Conservation (phyloP, 2,797 vertebrate genomes). For the Vipera ursinii region DNA sequence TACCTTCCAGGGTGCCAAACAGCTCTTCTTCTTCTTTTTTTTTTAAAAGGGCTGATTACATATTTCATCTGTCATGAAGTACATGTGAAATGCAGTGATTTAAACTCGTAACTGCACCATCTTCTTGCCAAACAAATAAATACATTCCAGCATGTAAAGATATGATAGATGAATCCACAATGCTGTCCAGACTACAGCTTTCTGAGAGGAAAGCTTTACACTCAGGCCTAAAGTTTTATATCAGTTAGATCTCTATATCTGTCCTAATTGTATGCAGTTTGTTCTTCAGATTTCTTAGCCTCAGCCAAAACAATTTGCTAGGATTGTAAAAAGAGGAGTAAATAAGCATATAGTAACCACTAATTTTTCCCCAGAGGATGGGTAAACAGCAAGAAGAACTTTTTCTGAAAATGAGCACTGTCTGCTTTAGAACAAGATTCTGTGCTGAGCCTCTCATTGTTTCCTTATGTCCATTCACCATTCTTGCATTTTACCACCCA, state of each 20-base stretch:
- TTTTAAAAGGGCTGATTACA: background rate
- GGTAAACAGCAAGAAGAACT: slow-evolving; percentile 36
- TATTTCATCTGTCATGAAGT: background rate
- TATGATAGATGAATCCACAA: slow-evolving; percentile 13
- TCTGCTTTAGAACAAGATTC: slow-evolving; percentile 1
- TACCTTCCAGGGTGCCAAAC: background rate
- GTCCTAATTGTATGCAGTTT: slow-evolving; percentile 44
- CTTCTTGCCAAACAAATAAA: background rate
- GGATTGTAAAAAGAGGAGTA: slow-evolving; percentile 16
- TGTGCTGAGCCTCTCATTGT: background rate
- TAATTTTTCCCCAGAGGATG: slow-evolving; percentile 33
- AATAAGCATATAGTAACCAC: slow-evolving; percentile 23
- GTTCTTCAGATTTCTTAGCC: slow-evolving; percentile 47
- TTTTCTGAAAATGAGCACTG: slow-evolving; percentile 20
- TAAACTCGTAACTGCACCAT: slow-evolving; percentile 9
- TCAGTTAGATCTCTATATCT: slow-evolving; percentile 46
- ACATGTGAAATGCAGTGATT: background rate
- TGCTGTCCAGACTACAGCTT: slow-evolving; percentile 28
- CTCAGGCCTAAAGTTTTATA: slow-evolving; percentile 3
- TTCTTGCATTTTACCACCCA: slow-evolving; percentile 25
- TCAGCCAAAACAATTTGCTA: slow-evolving; percentile 35
- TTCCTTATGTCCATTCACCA: slow-evolving; percentile 18
- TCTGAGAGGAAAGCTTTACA: slow-evolving; percentile 50
- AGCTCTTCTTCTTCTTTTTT: background rate
- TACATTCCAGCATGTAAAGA: slow-evolving; percentile 8